Evolutionary conservation across 2,113 vertebrate species (phyloP), one percentile per base, ranked within the genome.

Genomic region (Apodemus sylvaticus): DNA sequence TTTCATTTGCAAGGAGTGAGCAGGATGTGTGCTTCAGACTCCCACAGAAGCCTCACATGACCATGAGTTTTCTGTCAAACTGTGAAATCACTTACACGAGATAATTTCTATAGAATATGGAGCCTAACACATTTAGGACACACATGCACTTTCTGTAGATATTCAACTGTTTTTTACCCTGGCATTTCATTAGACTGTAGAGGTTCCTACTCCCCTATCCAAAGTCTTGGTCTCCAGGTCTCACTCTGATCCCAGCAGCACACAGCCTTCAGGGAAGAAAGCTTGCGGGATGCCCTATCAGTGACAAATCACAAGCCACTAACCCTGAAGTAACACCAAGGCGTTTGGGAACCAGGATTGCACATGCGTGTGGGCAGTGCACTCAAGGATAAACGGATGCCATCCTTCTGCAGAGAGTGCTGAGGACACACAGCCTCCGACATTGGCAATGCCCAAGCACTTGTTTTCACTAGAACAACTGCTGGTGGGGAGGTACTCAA

Each of bases 391-490:
- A 1, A 55, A 60, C 24, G 66, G 88, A 45, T 34, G 58, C 48
- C n/a, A 0, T 62, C 93, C 48, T 86, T 39, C 29, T 62, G 74
- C 91, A 97, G 92, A 92, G 68, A 82, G 91, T 45, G 31, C 73
- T 9, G 62, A 78, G 82, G 86, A 81, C 2, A 16, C 73, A 19
- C 36, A 77, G 93, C 91, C 60, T 62, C 91, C 60, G n/a, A 78
- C 85, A 94, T 42, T 77, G 48, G 90, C 66, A 48, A 48, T 48
- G 45, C 7, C 81, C 42, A 53, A 73, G 39, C 5, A 36, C 73
- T 89, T 94, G 92, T 89, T 97, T 97, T 87, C 90, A 51, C 81
- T 36, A 68, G 45, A 91, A 88, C 92, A 95, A 95, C 95, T 95
- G 92, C 95, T 92, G 62, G 8, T 5, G 34, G 51, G 51, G 58